Evolutionary conservation across 92 coral and sea anemone species (phyloP), one percentile per base, ranked within the genome.

Genomic region (Scolanthus callimorphus): DNA sequence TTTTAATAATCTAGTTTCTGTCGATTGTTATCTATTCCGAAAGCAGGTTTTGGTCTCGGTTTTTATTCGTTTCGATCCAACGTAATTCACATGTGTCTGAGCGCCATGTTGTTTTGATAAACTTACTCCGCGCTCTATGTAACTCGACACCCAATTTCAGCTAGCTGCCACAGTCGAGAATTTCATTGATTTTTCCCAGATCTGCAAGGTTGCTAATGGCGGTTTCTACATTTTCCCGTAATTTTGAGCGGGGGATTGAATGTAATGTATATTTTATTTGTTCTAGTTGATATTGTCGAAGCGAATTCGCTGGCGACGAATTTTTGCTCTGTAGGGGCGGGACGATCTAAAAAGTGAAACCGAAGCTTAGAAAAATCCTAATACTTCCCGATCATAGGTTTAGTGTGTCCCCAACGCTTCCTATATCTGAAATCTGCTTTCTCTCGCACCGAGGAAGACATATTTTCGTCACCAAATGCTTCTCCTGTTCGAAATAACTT

Each of bases 51-150:
- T 46, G 11, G 22, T 21, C 17, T 19, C 17, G 17, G 11, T 46
- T 9, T 19, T 21, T 11, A 6, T 46, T 4, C 17, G 22, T 11
- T 46, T 46, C 22, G 22, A 9, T 4, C 19, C 52, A 46, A 21
- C 52, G 23, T 11, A 10, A 4, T 46, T 46, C 52, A 9, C 52
- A 46, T 46, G 52, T 46, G 52, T 46, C 52, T 19, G 52, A 50
- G 31, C 69, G 61, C 77, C 77, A 70, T 70, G 67, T 59, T 70
- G 77, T 70, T 70, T 70, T 70, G 69, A 70, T 46, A 46, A 46
- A 46, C 17, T 46, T 20, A 19, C 11, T 20, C 52, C 11, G 17
- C 6, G 4, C 52, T 9, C 52, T 4, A 20, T 9, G 52, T 6
- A 46, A 46, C 17, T 19, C 52, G 52, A 46, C 52, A 46, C 52